Evolutionary conservation across 2,113 vertebrate species (phyloP).

Genomic region (Clarias macrocephalus): DNA sequence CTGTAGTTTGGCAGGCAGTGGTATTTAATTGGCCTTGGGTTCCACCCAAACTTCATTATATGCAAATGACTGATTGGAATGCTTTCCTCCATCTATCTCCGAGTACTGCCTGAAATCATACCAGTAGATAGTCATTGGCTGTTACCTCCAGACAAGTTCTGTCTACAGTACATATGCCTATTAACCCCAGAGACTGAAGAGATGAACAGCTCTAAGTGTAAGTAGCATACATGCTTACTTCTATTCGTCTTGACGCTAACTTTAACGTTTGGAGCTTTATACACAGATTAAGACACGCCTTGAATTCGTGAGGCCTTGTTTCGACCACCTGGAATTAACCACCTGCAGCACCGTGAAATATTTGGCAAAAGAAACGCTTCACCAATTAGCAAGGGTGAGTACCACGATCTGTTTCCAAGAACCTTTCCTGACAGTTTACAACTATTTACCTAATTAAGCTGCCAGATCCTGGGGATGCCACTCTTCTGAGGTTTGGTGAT

Average conservation of each 20-base stretch:
- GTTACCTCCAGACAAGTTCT: no score
- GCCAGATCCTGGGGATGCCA: neutral
- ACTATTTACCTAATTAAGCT: conserved; percentile 21
- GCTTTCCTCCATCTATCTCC: neutral
- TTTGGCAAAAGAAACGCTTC: neutral
- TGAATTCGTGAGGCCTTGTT: neutral
- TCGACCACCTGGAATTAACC: neutral
- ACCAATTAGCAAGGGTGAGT: neutral
- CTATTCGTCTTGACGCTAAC: neutral
- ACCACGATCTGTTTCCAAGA: conserved; percentile 7
- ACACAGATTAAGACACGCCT: neutral
- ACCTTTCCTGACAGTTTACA: conserved; percentile 14
- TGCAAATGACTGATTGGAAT: neutral
- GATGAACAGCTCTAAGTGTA: neutral
- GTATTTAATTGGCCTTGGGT: neutral
- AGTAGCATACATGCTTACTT: neutral
- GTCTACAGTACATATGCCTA: neutral
- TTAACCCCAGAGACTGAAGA: neutral
- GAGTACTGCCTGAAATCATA: neutral
- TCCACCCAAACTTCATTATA: neutral
- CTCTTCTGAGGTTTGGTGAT: conserved; percentile 15
- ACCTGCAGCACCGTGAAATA: neutral
- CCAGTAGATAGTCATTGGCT: neutral
- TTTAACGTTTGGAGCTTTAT: neutral
- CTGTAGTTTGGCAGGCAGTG: neutral